Evolutionary conservation across 2,888 invertebrate genomes (phyloP).

Genomic region (Trachelus tabidus): DNA sequence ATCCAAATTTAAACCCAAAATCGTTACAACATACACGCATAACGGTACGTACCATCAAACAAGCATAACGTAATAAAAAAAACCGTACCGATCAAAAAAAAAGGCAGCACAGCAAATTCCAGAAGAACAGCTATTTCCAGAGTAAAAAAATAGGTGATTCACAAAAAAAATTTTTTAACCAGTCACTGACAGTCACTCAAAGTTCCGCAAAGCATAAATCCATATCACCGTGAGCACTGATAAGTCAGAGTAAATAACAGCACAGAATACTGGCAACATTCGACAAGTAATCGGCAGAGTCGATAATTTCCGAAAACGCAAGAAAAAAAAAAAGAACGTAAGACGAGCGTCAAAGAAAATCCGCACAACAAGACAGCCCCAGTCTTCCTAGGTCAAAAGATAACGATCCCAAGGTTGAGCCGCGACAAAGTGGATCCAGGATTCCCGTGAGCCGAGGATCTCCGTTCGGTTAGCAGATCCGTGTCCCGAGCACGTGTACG

Average conservation of each 20-base stretch:
- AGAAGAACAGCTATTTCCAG: not conserved
- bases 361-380: not conserved
- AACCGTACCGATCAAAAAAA: slow-evolving; percentile 5
- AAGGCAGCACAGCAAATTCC: slow-evolving; percentile 16
- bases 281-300: not conserved
- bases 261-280: not conserved
- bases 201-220: slow-evolving; percentile 7
- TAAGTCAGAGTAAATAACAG: not conserved
- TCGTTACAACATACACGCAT: too few species aligned
- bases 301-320: not conserved
- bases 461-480: too few species aligned
- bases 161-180: not conserved
- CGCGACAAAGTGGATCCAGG: too few species aligned
- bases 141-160: too few species aligned
- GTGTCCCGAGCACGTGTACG: not conserved
- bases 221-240: not conserved
- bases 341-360: not conserved
- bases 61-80: not conserved
- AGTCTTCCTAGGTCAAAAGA: not conserved
- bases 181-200: not conserved
- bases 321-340: not conserved
- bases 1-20: too few species aligned
- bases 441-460: too few species aligned
- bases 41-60: too few species aligned
- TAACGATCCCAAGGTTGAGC: too few species aligned